These are phyloP conservation scores for Gymnobelideus leadbeateri DNA, from an alignment of 2,113 vertebrate genomes.

Conservation along the genomic window DNA sequence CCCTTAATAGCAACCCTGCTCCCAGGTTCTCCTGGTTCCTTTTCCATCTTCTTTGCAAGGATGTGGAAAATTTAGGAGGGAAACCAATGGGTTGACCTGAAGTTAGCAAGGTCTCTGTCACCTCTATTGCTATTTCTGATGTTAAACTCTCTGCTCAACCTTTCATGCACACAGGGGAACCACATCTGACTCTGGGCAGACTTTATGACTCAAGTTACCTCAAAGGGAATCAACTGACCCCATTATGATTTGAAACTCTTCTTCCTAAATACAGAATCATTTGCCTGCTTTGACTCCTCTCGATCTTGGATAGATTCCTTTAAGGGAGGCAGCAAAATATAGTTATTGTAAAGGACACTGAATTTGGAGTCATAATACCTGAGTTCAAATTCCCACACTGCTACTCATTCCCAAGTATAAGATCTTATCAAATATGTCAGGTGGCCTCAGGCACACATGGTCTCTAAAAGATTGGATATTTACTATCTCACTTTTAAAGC, in stretches of 20 bases:
- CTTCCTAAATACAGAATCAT: neutral
- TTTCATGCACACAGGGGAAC: neutral
- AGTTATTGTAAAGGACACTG: neutral
- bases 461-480: neutral
- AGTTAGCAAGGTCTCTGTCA: neutral
- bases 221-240: neutral
- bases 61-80: neutral
- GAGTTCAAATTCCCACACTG: neutral
- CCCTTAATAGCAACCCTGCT: neutral
- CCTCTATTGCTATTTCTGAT: neutral
- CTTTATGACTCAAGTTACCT: neutral
- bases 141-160: neutral
- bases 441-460: neutral
- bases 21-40: neutral
- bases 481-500: neutral
- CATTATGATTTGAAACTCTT: neutral
- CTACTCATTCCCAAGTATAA: neutral
- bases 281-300: neutral
- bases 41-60: neutral
- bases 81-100: neutral
- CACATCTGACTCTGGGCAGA: neutral
- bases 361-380: neutral
- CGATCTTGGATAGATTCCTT: neutral
- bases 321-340: neutral
- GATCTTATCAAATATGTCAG: neutral